Evolutionary conservation across 2,888 invertebrate species (phyloP).

Genomic region (Endotricha flammealis): DNA sequence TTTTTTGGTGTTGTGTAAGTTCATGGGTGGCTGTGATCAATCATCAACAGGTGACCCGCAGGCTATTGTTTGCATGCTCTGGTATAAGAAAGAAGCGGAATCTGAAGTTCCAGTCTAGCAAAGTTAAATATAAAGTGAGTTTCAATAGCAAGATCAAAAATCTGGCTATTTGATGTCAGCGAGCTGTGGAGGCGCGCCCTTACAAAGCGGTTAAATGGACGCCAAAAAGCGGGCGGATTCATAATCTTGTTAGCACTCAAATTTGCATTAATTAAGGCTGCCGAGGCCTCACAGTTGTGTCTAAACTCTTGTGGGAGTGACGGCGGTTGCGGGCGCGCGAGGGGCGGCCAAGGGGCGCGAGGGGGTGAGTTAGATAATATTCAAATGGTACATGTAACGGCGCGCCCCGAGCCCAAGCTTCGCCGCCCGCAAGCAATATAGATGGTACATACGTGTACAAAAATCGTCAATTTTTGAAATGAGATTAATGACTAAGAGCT

Average conservation of each 20-base stretch:
- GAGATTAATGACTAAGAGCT: too few species aligned
- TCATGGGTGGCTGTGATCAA: too few species aligned
- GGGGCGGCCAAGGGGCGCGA: constrained; percentile 24
- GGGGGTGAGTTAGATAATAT: constrained; percentile 68
- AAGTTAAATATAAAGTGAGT: too few species aligned
- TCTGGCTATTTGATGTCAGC: not conserved
- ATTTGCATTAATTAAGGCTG: constrained; percentile 78
- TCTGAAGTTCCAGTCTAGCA: too few species aligned
- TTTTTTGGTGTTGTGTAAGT: too few species aligned
- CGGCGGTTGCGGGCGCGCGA: constrained; percentile 4
- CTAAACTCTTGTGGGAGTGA: constrained; percentile 49
- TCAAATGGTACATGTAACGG: constrained; percentile 79
- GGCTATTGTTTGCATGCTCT: too few species aligned
- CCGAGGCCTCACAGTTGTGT: constrained; percentile 60
- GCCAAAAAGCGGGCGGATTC: constrained; percentile 70
- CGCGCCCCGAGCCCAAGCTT: constrained; percentile 54
- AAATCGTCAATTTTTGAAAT: constrained; percentile 19
- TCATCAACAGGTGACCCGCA: too few species aligned
- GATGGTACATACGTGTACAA: constrained; percentile 36
- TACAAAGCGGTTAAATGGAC: constrained; percentile 45
- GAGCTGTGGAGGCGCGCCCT: constrained; percentile 21
- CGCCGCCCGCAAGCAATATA: constrained; percentile 74
- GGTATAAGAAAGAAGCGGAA: too few species aligned
- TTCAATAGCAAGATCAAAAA: too few species aligned
- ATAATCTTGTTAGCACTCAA: constrained; percentile 79